Evolutionary conservation across 2,113 vertebrate species (phyloP).

Genomic region (Arvicanthis niloticus): DNA sequence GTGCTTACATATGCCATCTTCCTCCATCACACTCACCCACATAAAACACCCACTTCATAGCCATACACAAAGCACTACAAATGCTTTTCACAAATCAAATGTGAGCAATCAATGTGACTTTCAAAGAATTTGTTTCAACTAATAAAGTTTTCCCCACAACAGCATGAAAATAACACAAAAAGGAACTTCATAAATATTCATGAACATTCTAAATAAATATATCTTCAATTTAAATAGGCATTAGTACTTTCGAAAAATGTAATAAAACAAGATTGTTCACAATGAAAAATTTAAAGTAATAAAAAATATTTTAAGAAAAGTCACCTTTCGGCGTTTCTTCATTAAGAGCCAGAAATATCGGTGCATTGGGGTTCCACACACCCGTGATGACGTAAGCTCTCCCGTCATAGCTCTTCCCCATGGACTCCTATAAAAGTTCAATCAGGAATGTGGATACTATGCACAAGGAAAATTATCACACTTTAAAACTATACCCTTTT

Average conservation of each 20-base stretch:
- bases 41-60: neutral
- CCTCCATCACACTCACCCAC: neutral
- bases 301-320: constrained; percentile 65
- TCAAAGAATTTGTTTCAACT: neutral
- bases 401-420: constrained; percentile 96
- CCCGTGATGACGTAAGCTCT: constrained; percentile 98
- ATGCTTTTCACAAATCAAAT: constrained; percentile 16
- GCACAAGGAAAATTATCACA: neutral
- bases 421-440: constrained; percentile 92
- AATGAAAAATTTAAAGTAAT: constrained; percentile 32
- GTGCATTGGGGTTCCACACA: constrained; percentile 95
- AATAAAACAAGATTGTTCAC: neutral
- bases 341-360: constrained; percentile 94
- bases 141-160: neutral
- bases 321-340: constrained; percentile 99
- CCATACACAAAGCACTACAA: neutral
- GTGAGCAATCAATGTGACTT: constrained; percentile 35
- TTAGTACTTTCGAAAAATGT: neutral
- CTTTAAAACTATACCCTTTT: constrained; percentile 11
- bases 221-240: constrained; percentile 52
- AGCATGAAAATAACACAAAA: constrained; percentile 5
- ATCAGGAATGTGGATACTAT: constrained; percentile 27
- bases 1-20: constrained; percentile 44
- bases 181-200: neutral
- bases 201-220: constrained; percentile 30